These are phyloP conservation scores for Champsocephalus gunnari DNA, from an alignment of 2,797 vertebrate genomes.

Conservation along the genomic window DNA sequence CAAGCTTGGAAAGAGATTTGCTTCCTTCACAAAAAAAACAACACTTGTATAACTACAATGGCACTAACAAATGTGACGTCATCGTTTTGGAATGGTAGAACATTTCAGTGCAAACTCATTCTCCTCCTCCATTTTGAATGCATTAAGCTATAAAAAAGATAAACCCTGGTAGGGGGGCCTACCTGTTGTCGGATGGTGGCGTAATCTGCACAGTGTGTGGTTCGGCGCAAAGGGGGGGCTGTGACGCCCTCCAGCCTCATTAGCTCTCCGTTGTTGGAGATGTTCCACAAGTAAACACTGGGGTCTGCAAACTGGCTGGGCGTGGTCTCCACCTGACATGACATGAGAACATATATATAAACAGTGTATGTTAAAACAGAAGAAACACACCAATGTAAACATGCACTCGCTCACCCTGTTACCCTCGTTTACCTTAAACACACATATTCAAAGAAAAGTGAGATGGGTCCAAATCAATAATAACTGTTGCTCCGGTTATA, in stretches of 20 bases:
- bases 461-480: constrained; percentile 32
- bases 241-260: constrained; percentile 85
- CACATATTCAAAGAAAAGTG: constrained; percentile 23
- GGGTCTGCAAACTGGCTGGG: constrained; percentile 92
- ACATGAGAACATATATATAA: constrained; percentile 9
- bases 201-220: constrained; percentile 89
- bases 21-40: too few relatives aligned
- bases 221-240: constrained; percentile 70
- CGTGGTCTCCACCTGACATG: constrained; percentile 88
- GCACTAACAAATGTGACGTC: too few relatives aligned
- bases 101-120: too few relatives aligned
- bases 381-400: constrained; percentile 11
- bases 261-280: constrained; percentile 89
- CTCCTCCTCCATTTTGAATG: neutral
- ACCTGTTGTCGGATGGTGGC: constrained; percentile 89
- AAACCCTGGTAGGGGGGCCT: neutral
- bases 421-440: neutral
- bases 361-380: constrained; percentile 3
- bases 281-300: constrained; percentile 93
- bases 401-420: neutral
- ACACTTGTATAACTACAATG: too few relatives aligned
- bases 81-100: too few relatives aligned
- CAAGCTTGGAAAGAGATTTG: too few relatives aligned
- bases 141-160: neutral
- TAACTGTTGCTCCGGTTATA: neutral